Evolutionary conservation across 2,888 invertebrate species (phyloP), one percentile per base, ranked within the genome.

Genomic region (Willowsia nigromaculata): DNA sequence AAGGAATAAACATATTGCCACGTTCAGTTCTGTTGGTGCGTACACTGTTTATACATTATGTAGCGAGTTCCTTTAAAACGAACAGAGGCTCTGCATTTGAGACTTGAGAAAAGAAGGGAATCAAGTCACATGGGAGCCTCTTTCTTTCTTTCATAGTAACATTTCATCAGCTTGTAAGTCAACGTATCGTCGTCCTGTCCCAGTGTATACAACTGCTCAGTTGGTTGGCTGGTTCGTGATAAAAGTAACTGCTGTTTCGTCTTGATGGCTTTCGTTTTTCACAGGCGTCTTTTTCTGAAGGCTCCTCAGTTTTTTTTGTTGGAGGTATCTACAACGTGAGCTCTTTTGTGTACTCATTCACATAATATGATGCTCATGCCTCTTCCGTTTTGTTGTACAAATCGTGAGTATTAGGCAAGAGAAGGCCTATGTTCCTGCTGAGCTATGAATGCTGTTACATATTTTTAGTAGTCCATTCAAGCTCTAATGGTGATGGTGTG

Each of bases 111-210:
- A 43, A 56, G 74, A 76, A 85, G 22, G 74, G 59, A 82, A 80
- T 82, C 78, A 84, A 89, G 56, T 74, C 89, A 89, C 89, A 43
- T 56, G 89, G 85, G 89, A 88, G 59, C 80, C 33, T 22, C 78
- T 25, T 27, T 81, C 56, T 59, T 62, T 50, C 53, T 15, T 78
- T 78, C 56, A 56, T 7, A 33, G 37, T 18, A 62, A 25, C 76
- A 87, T 80, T 87, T 87, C 87, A 87, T 87, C 87, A 81, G 40
- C 68, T 76, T 30, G 71, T 71, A 80, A 78, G 62, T 76, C 80
- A 86, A 80, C 18, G 80, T 62, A 86, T 53, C 68, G 50, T 68
- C 40, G 22, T 71, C 56, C 37, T 25, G 53, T 81, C 37, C 27
- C 71, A 30, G 27, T 62, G 15, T 25, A 56, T 22, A 56, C 27